Evolutionary conservation across 2,797 vertebrate genomes (phyloP).

Genomic region (Gorsachius magnificus): DNA sequence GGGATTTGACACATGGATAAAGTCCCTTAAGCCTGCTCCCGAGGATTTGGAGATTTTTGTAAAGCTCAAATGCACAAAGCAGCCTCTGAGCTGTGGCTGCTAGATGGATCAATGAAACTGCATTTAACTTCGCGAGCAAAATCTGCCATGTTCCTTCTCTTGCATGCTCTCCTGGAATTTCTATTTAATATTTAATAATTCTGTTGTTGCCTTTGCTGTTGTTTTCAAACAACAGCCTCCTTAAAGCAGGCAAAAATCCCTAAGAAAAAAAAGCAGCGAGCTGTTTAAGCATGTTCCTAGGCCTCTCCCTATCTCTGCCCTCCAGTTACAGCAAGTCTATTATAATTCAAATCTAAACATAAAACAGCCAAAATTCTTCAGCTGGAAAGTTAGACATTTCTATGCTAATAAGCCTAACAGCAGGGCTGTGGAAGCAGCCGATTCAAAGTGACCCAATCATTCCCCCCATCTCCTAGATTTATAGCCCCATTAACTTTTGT

Average conservation of each 20-base stretch:
- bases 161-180: background rate
- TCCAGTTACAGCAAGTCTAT: background rate
- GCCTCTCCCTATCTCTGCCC: conserved; percentile 17
- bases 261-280: background rate
- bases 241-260: background rate
- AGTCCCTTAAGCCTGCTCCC: conserved; percentile 20
- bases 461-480: background rate
- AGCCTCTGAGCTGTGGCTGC: conserved; percentile 19
- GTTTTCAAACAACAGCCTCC: background rate
- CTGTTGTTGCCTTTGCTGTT: background rate
- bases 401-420: background rate
- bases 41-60: conserved; percentile 44
- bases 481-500: background rate
- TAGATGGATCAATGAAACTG: conserved; percentile 13
- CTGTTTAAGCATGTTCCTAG: background rate
- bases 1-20: conserved; percentile 47
- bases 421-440: background rate
- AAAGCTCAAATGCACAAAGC: conserved; percentile 27
- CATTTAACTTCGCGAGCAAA: background rate
- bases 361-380: background rate
- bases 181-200: background rate
- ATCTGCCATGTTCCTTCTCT: background rate
- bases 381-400: conserved; percentile 18
- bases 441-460: background rate
- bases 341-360: conserved; percentile 25